These are phyloP conservation scores for Lissonota sp. DNA, from an alignment of 2,888 invertebrate genomes.

Conservation along the genomic window DNA sequence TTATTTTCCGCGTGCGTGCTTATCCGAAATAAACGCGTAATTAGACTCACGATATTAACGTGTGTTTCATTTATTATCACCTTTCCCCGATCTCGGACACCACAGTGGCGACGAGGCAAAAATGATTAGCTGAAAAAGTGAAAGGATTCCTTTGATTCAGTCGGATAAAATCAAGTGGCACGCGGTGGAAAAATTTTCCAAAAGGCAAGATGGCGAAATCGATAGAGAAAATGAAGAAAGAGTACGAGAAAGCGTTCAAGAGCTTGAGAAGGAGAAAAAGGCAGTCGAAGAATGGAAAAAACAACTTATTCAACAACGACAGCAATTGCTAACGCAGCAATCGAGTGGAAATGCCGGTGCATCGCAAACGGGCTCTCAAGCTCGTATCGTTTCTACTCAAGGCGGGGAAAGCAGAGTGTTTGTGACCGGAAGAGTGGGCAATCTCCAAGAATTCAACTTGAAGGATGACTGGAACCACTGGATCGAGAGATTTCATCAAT, in stretches of 20 bases:
- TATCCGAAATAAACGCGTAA: too few species aligned
- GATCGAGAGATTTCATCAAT: slow-evolving; percentile 48
- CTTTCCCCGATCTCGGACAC: not conserved
- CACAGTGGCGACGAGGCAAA: slow-evolving; percentile 27
- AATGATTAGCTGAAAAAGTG: not conserved
- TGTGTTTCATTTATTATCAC: too few species aligned
- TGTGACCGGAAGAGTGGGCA: not conserved
- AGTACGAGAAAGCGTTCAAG: not conserved
- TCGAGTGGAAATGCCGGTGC: not conserved
- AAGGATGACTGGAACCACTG: slow-evolving; percentile 43
- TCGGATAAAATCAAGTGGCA: not conserved
- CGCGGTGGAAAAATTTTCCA: not conserved
- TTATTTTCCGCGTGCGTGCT: too few species aligned
- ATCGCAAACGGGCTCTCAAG: not conserved
- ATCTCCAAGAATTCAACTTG: slow-evolving; percentile 26
- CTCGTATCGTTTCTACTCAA: not conserved
- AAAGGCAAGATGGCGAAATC: not conserved
- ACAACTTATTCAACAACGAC: not conserved
- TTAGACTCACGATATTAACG: too few species aligned
- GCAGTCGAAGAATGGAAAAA: not conserved
- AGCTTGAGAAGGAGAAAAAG: not conserved
- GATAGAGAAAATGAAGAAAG: not conserved
- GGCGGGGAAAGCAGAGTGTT: not conserved
- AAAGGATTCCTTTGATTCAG: not conserved
- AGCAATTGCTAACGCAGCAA: not conserved